These are phyloP conservation scores for Hartigia nigra DNA, from an alignment of 2,888 invertebrate species.

Conservation along the genomic window DNA sequence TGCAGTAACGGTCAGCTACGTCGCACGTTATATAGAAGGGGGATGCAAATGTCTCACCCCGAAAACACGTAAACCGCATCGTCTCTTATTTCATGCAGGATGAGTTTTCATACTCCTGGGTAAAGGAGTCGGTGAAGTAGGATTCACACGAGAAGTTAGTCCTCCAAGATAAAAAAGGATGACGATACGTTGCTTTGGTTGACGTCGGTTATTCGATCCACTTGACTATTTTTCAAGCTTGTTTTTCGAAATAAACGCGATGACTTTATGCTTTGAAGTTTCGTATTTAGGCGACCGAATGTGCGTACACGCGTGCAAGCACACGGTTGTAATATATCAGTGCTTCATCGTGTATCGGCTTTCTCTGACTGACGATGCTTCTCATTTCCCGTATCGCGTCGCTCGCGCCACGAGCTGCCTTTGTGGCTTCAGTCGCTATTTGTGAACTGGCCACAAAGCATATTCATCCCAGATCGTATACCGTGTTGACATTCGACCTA, in stretches of 20 bases:
- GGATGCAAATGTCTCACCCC: background rate
- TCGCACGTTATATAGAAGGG: background rate
- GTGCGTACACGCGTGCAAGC: background rate
- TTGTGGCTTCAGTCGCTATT: slow-evolving; percentile 46
- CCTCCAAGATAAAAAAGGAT: background rate
- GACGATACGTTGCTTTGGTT: background rate
- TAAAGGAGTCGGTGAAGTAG: background rate
- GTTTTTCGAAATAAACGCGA: background rate
- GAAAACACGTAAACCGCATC: background rate
- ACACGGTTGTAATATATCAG: slow-evolving; percentile 17
- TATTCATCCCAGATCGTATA: slow-evolving; percentile 41
- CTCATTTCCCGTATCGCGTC: slow-evolving; percentile 20
- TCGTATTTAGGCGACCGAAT: background rate
- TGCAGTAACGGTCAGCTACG: background rate
- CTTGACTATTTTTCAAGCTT: background rate
- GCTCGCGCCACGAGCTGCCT: slow-evolving; percentile 28
- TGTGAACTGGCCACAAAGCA: slow-evolving; percentile 48
- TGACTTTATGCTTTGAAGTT: background rate
- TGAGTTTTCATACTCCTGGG: background rate
- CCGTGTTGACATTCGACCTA: slow-evolving; percentile 50
- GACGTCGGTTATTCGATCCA: background rate
- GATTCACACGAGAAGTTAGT: background rate
- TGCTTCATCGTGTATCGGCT: slow-evolving; percentile 20
- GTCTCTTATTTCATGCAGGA: background rate
- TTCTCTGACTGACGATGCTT: slow-evolving; percentile 13